Percentiles rank a stretch among this genome's conserved stretches.
Conservation (phyloP, 2,797 vertebrate genomes). For the Paedocypris micromegethes region DNA sequence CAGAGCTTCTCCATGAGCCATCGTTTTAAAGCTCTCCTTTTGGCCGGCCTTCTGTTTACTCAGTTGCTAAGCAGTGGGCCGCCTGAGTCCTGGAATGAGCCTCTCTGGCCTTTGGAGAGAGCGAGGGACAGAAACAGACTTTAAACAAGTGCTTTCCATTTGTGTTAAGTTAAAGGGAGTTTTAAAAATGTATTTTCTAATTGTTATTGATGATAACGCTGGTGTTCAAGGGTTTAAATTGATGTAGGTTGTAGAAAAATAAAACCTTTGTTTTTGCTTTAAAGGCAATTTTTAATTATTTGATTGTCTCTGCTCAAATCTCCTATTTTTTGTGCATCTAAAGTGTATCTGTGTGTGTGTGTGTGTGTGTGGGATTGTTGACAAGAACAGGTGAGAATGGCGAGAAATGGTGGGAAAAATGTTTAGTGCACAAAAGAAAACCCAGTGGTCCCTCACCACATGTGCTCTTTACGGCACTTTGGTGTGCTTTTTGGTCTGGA, state of each 20-base stretch:
- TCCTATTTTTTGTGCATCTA: too few relatives aligned
- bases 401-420: background rate
- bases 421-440: conserved; percentile 7
- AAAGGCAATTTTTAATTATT: background rate
- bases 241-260: too few relatives aligned
- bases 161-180: too few relatives aligned
- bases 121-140: conserved; percentile 31
- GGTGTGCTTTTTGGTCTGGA: conserved; percentile 19
- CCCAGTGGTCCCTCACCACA: background rate
- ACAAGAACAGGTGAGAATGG: conserved; percentile 15
- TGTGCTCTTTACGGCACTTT: conserved; percentile 8
- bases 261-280: too few relatives aligned
- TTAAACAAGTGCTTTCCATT: conserved; percentile 11
- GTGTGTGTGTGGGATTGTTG: background rate
- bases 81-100: conserved; percentile 47
- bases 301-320: background rate
- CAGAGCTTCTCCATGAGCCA: conserved; percentile 8
- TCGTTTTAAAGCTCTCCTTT: conserved; percentile 50
- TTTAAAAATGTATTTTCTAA: too few relatives aligned
- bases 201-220: too few relatives aligned
- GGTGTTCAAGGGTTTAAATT: too few relatives aligned
- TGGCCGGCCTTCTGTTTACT: conserved; percentile 47
- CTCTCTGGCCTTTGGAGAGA: conserved; percentile 33
- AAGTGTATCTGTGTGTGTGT: too few relatives aligned
- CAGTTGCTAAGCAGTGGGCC: conserved; percentile 47